Conservation (phyloP, 2,888 invertebrate genomes). For the Tholera decimalis region DNA sequence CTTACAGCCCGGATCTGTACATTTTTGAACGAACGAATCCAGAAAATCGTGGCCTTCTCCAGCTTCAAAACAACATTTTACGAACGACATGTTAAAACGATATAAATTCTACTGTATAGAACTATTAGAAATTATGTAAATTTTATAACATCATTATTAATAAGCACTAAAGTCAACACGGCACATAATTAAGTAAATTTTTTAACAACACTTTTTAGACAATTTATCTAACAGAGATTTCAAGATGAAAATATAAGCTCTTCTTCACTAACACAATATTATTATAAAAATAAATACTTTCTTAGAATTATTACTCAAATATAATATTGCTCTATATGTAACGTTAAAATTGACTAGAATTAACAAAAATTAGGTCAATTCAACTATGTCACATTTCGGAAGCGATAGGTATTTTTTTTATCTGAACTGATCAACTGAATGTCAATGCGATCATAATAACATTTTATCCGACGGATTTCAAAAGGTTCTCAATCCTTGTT, state of each 20-base stretch:
- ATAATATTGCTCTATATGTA: slow-evolving; percentile 48
- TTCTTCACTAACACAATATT: slow-evolving; percentile 61
- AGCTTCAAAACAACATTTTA: slow-evolving; percentile 95
- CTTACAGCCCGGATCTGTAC: slow-evolving; percentile 96
- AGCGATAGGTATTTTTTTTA: slow-evolving; percentile 69
- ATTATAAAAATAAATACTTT: slow-evolving; percentile 54
- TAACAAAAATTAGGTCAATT: slow-evolving; percentile 76
- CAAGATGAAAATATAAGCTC: slow-evolving; percentile 55
- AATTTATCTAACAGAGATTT: slow-evolving; percentile 27
- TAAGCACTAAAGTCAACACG: slow-evolving; percentile 39
- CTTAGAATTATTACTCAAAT: slow-evolving; percentile 44
- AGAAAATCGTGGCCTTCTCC: slow-evolving; percentile 94
- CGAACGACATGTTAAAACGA: slow-evolving; percentile 91
- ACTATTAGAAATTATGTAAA: slow-evolving; percentile 47
- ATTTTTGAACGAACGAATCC: slow-evolving; percentile 95
- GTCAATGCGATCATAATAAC: slow-evolving; percentile 76
- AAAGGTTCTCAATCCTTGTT: slow-evolving; percentile 25
- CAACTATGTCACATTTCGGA: slow-evolving; percentile 80
- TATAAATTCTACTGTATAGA: slow-evolving; percentile 47
- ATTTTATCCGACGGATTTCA: slow-evolving; percentile 64
- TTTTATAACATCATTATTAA: slow-evolving; percentile 29
- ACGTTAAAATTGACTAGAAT: slow-evolving; percentile 64
- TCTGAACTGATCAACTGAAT: slow-evolving; percentile 71
- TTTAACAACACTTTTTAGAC: slow-evolving; percentile 31
- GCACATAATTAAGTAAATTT: slow-evolving; percentile 54